Evolutionary conservation across 2,113 vertebrate genomes (phyloP).

Genomic region (Triplophysa rosa): DNA sequence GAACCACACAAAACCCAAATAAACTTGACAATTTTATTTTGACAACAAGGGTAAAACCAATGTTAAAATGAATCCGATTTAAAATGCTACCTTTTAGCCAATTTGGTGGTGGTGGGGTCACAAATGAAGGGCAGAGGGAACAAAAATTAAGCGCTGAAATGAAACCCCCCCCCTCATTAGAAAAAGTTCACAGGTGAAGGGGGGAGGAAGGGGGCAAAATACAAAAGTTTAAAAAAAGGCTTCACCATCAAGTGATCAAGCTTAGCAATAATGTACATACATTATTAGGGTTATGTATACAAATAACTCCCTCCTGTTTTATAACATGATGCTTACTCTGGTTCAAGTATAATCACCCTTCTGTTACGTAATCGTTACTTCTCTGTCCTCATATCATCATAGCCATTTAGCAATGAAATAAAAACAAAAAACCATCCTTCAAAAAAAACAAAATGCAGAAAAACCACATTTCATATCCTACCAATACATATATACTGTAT

Average conservation of each 20-base stretch:
- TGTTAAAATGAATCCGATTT: constrained; percentile 75
- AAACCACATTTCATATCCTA: constrained; percentile 80
- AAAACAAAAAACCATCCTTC: constrained; percentile 66
- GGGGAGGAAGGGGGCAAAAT: constrained; percentile 61
- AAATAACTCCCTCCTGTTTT: constrained; percentile 69
- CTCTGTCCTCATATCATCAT: constrained; percentile 58
- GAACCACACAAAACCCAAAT: background rate
- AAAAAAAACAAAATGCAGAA: constrained; percentile 72
- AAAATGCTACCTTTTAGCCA: constrained; percentile 67
- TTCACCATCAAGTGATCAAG: constrained; percentile 72
- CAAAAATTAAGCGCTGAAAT: constrained; percentile 64
- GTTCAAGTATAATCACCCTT: constrained; percentile 78
- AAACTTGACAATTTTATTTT: constrained; percentile 76
- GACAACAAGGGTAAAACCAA: constrained; percentile 77
- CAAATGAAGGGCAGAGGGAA: constrained; percentile 55
- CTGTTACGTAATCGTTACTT: constrained; percentile 64
- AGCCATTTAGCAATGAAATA: constrained; percentile 68
- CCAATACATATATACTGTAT: constrained; percentile 85
- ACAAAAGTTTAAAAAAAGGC: constrained; percentile 75
- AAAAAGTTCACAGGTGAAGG: constrained; percentile 68
- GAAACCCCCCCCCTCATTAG: constrained; percentile 67
- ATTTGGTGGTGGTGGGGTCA: constrained; percentile 62
- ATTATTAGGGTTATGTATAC: constrained; percentile 73
- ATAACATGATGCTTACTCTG: constrained; percentile 70
- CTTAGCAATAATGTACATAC: constrained; percentile 70